Base-by-base conservation (phyloP, 2,113 vertebrate species). In the Piprites chloris region DNA sequence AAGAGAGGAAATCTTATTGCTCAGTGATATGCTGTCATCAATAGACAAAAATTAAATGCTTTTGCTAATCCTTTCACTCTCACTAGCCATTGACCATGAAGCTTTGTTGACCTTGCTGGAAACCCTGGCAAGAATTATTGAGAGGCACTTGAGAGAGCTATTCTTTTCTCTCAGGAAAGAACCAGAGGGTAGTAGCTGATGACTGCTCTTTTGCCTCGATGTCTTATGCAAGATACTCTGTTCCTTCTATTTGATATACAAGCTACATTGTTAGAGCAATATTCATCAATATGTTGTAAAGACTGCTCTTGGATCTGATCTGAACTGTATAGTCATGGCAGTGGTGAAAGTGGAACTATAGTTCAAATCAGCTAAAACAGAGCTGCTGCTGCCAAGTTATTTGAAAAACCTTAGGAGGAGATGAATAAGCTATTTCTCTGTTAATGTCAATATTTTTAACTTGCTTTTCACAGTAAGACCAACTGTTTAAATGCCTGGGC, bases 101-200 rank as follows among this genome's bases (percentile, higher is more conserved):
- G 75, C 39, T 96, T 96, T 93, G 90, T 91, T 97, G 91, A 94
- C 95, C 91, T 95, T 82, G 50, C 78, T 96, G 50, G 94, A 92
- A 90, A 93, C 50, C 67, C 90, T 92, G 59, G 87, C 55, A 95
- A 95, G 93, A 93, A 94, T 95, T 91, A 87, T 33, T 56, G 77
- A 96, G 90, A 95, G 87, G 80, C 55, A 93, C 79, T 95, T 96
- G 62, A 94, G 75, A 18, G 22, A 80, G 80, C 66, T 93, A 56
- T 76, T 93, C 75, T 89, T 93, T 96, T 90, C 68, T 91, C 80
- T 80, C 73, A 58, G 85, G 62, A 91, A 93, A 83, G 66, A 93
- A 87, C 27, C 72, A 66, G 53, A 90, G 79, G 53, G 75, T 94
- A 91, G 92, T 46, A 82, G 63, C 56, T 68, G 66, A 49, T 85